Percentiles rank a stretch among this genome's conserved stretches.
Evolutionary conservation across 2,113 vertebrate species (phyloP).

Genomic region (Podiceps cristatus): DNA sequence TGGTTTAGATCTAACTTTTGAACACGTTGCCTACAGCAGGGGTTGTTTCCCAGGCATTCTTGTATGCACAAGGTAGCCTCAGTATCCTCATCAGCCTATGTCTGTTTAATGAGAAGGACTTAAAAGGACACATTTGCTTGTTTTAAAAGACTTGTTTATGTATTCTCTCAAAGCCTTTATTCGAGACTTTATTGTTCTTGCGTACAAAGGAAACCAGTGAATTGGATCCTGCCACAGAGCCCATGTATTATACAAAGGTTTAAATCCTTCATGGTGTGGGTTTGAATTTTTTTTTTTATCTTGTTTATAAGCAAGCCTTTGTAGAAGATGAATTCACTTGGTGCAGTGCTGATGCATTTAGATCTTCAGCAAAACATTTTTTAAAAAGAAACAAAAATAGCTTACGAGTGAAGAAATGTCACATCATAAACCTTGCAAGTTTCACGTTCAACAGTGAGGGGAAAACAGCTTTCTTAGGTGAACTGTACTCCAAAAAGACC

Average conservation of each 20-base stretch:
- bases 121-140: constrained; percentile 20
- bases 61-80: background rate
- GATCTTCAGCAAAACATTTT: background rate
- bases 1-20: constrained; percentile 47
- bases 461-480: background rate
- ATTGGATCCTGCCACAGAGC: background rate
- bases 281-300: background rate
- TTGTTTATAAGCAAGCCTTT: background rate
- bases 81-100: background rate
- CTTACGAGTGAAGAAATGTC: background rate
- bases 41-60: background rate
- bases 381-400: background rate
- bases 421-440: background rate
- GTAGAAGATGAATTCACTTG: background rate
- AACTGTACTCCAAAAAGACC: background rate
- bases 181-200: background rate
- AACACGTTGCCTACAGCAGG: constrained; percentile 28
- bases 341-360: background rate
- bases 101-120: background rate
- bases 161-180: background rate
- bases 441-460: background rate
- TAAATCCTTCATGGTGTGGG: background rate
- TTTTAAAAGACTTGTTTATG: constrained; percentile 10
- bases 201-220: constrained; percentile 11
- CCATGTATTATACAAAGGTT: background rate